These are phyloP conservation scores for Xiphias gladius DNA, from an alignment of 2,113 vertebrate genomes.

Conservation along the genomic window DNA sequence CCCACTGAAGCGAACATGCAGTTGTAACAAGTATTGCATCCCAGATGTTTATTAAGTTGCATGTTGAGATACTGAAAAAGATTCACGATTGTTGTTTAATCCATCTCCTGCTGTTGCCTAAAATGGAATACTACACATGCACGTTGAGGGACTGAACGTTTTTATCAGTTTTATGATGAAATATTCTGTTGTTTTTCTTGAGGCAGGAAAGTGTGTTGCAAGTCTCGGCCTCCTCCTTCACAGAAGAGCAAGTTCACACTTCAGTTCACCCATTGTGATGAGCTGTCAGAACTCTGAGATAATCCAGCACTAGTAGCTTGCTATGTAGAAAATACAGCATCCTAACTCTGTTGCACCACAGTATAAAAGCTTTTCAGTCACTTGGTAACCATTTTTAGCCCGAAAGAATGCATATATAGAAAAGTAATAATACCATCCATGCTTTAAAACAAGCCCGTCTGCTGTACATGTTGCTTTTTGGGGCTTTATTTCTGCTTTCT, in stretches of 20 bases:
- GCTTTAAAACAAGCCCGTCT: neutral
- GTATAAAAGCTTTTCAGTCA: neutral
- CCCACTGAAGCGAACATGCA: neutral
- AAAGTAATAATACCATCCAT: neutral
- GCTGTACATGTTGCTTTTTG: neutral
- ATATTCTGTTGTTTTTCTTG: conserved; percentile 20
- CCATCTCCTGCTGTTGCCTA: conserved; percentile 10
- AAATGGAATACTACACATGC: neutral
- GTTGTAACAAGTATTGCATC: conserved; percentile 10
- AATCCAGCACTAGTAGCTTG: neutral
- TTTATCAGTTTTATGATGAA: conserved; percentile 10
- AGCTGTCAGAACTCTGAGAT: conserved; percentile 12
- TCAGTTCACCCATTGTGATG: neutral
- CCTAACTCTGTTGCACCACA: neutral
- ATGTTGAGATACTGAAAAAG: conserved; percentile 14
- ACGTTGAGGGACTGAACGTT: neutral
- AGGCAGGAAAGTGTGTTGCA: neutral
- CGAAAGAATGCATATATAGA: neutral
- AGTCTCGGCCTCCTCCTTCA: neutral
- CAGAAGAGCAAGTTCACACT: conserved; percentile 9
- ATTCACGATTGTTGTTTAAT: conserved; percentile 9
- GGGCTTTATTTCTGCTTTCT: neutral
- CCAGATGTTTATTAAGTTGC: conserved; percentile 18
- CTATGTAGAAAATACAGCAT: neutral
- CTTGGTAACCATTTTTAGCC: neutral